Evolutionary conservation across 2,113 vertebrate genomes (phyloP), one percentile per base, ranked within the genome.

Genomic region (Gracilinanus agilis): DNA sequence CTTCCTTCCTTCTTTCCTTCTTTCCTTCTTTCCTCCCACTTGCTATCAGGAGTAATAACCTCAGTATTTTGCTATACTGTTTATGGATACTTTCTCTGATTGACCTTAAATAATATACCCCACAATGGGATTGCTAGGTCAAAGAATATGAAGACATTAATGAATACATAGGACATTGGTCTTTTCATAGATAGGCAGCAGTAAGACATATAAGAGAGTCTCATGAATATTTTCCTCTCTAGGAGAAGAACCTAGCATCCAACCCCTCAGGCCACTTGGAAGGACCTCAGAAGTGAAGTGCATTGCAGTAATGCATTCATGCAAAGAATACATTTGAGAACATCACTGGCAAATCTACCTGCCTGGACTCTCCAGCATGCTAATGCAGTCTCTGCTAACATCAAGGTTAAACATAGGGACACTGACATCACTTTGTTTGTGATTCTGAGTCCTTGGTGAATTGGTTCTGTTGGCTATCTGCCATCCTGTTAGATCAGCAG

Each of bases 391-490:
- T 49, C 91, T 92, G 91, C 89, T 95, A 90, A 94, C 90, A 96
- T 44, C 91, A 97, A 97, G 95, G 94, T 96, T 97, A 96, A 54
- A 92, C 94, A 53, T 95, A 91, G 96, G 95, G 95, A 95, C 93
- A 91, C 83, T 90, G 95, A 88, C 96, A 96, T 91, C 54, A 93
- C 92, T 94, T 91, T 94, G 97, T 93, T 97, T 98, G 93, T 96
- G 92, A 97, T 98, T 96, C 97, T 92, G 97, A 94, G 95, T 97
- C 95, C 16, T 24, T 96, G 96, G 93, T 91, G 83, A 96, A 94
- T 97, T 96, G 95, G 95, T 96, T 95, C 92, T 91, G 83, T 92
- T 98, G 98, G 97, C 97, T 96, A 96, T 94, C 0, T 0, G 97
- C 98, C 97, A 97, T 44, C 53, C 1, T 1, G 95, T 92, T 96